These are phyloP conservation scores for Andrena praecox DNA, from an alignment of 2,888 invertebrate species.

Conservation along the genomic window DNA sequence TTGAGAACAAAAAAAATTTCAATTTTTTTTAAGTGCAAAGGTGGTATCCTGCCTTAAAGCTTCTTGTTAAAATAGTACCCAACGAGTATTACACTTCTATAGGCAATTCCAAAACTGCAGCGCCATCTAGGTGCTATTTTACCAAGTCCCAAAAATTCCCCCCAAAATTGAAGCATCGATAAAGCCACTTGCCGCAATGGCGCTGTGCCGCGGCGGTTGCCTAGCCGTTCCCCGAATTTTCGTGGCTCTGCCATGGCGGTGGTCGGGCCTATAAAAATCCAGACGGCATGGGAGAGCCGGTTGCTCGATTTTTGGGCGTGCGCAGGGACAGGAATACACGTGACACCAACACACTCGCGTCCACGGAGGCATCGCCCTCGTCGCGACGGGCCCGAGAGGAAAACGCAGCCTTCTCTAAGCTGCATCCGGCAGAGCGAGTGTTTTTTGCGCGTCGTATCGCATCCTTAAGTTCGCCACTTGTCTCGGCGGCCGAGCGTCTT, in stretches of 20 bases:
- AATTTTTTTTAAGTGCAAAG: too few species aligned
- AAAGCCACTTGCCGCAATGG: too few species aligned
- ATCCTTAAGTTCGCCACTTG: conserved; percentile 76
- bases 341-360: conserved; percentile 23
- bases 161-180: too few species aligned
- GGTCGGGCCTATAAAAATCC: conserved; percentile 50
- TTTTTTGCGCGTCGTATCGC: conserved; percentile 72
- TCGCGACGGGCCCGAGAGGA: conserved; percentile 18
- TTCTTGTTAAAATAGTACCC: too few species aligned
- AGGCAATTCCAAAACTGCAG: too few species aligned
- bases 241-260: background rate
- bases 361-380: conserved; percentile 3
- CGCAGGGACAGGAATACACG: conserved; percentile 32
- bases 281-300: conserved; percentile 37
- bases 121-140: too few species aligned
- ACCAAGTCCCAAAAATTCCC: too few species aligned
- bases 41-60: too few species aligned
- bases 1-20: too few species aligned
- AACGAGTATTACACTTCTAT: too few species aligned
- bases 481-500: conserved; percentile 53
- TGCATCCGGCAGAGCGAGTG: conserved; percentile 77
- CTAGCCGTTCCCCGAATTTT: conserved; percentile 12
- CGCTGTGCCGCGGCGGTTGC: background rate
- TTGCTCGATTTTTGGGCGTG: conserved; percentile 63
- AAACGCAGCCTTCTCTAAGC: conserved; percentile 67